Base-by-base conservation (phyloP, 2,113 vertebrate genomes). In the Antechinus stuartii region DNA sequence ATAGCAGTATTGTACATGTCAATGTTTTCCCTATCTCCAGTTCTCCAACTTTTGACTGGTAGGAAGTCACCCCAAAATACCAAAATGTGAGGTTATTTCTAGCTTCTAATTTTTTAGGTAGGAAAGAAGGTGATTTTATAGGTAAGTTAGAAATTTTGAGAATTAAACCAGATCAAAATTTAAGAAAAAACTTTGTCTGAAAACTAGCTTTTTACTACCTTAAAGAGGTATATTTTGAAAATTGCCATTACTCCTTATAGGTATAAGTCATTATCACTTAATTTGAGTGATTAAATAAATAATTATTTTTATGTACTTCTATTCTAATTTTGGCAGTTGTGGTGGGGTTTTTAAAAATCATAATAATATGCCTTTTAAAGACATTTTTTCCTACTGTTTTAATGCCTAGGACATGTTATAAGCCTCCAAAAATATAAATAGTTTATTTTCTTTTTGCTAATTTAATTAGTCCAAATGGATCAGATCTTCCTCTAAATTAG, bases 41-140 rank as follows among this genome's bases (percentile, higher is more conserved):
- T 89, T 94, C 92, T 57, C 55, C 27, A 22, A 6, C 54, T 94
- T 52, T 52, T 52, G 50, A 52, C 91, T 47, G 10, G 27, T 52
- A 7, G 42, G 14, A 92, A 94, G 55, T 47, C 76, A 91, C n/a
- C 42, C 30, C 46, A 92, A 94, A 90, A 30, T 52, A 52, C 50
- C 50, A 53, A 92, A 92, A n/a, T 26, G 92, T 92, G 35, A 96
- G 52, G 27, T 52, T 57, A 68, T 92, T 96, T 93, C 19, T 42
- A 42, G 5, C n/a, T 84, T 42, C 35, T 76, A 84, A 42, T 84
- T 42, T 84, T 42, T 42, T 23, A 42, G 19, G 61, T 14, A 22
- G 19, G 54, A 54, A 54, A 54, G 9, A 35, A 68, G 35, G 27
- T 42, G 42, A 84, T 84, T 84, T 42, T 42, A 84, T 42, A 84